phyloP scores from a whole-genome alignment of 1,140 invertebrate species.

The Mya arenaria region DNA sequence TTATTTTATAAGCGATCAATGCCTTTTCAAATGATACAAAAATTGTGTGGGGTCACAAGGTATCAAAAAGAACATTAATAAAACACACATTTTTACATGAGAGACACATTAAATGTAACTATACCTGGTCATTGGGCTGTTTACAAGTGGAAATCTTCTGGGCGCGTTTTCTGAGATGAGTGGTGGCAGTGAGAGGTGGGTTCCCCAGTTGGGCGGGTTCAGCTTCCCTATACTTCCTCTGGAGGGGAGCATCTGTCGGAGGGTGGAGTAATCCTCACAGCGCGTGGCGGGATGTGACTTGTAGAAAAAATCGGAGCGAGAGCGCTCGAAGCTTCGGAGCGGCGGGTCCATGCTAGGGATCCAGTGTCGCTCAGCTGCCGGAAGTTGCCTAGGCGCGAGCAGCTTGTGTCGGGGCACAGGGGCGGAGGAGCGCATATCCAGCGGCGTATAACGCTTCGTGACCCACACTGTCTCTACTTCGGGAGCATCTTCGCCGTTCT shows the following conservation, averaged over 20 bases:
- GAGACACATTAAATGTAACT: no score
- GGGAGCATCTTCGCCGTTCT: conserved; percentile 29
- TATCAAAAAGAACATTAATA: no score
- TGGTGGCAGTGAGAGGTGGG: conserved; percentile 61
- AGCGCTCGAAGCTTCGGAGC: conserved; percentile 66
- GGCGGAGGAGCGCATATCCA: conserved; percentile 70
- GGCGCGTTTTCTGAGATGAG: conserved; percentile 35
- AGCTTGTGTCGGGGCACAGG: conserved; percentile 76
- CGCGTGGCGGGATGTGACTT: conserved; percentile 68
- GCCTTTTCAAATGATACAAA: no score
- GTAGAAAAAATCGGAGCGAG: conserved; percentile 57
- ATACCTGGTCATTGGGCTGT: conserved; percentile 78
- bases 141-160: conserved; percentile 70
- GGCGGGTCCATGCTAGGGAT: conserved; percentile 70
- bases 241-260: conserved; percentile 77
- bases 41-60: no score
- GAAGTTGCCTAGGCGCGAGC: conserved; percentile 55
- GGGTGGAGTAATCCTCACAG: conserved; percentile 77
- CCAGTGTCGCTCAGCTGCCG: conserved; percentile 69
- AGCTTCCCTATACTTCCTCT: conserved; percentile 59
- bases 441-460: conserved; percentile 74
- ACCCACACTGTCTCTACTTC: conserved; percentile 73
- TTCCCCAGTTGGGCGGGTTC: conserved; percentile 73
- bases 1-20: no score
- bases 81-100: no score